Conservation (phyloP, 2,888 invertebrate species). For the Nebria salina region DNA sequence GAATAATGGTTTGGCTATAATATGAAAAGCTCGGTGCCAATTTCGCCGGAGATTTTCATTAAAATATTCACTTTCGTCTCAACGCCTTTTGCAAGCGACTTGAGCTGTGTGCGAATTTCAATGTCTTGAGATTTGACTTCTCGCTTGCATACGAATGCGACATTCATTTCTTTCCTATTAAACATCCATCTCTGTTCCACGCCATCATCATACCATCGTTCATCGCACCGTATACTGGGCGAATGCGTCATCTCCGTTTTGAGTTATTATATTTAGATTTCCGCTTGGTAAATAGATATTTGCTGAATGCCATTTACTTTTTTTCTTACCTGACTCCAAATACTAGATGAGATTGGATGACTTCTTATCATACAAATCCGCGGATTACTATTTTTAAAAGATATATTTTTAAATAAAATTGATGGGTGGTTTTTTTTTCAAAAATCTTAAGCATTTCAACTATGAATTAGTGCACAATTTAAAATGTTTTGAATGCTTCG, state of each 20-base stretch:
- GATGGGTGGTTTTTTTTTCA: not conserved
- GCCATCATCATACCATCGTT: not conserved
- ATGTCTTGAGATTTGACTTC: not conserved
- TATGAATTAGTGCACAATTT: not conserved
- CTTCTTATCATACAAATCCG: not conserved
- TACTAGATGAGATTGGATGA: not conserved
- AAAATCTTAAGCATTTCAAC: not conserved
- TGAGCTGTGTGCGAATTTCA: not conserved
- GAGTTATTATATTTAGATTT: not conserved
- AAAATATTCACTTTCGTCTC: not conserved
- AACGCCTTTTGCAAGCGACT: no score
- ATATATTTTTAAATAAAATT: not conserved
- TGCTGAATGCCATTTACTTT: not conserved
- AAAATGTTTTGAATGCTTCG: not conserved
- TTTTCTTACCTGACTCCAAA: not conserved
- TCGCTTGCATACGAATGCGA: not conserved
- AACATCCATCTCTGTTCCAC: not conserved
- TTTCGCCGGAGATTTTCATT: not conserved
- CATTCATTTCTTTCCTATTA: not conserved
- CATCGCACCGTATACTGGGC: not conserved
- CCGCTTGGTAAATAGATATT: not conserved
- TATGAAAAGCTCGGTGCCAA: constrained; percentile 4
- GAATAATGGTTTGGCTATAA: no score
- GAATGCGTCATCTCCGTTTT: not conserved
- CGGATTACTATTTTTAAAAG: not conserved